Conservation (phyloP, 1,140 invertebrate species). For the Rhagoletis zephyria region DNA sequence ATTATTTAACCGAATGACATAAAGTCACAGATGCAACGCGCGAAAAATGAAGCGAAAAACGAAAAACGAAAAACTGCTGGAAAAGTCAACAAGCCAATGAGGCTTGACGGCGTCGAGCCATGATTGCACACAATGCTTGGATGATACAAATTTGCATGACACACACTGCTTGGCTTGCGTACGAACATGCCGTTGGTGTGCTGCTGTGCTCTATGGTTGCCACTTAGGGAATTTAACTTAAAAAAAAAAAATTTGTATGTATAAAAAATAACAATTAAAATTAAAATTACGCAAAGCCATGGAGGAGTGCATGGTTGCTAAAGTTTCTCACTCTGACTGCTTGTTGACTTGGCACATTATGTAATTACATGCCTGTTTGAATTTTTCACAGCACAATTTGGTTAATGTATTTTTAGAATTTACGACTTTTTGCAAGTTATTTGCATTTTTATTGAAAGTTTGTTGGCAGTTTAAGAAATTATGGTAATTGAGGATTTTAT, state of each 20-base stretch:
- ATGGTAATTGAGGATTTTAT: too few relatives aligned
- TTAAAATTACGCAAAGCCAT: background rate
- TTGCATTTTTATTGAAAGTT: too few relatives aligned
- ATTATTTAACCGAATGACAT: slow-evolving; percentile 37
- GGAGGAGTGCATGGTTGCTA: background rate
- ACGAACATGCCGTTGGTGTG: background rate
- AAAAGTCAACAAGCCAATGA: background rate
- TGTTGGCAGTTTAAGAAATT: too few relatives aligned
- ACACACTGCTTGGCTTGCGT: background rate
- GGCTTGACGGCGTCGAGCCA: background rate
- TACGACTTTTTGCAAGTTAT: too few relatives aligned
- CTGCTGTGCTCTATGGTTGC: background rate
- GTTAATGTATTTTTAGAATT: too few relatives aligned
- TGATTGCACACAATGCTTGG: background rate
- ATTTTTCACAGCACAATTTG: too few relatives aligned
- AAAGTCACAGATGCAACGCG: background rate
- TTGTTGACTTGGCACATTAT: too few relatives aligned
- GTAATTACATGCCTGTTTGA: too few relatives aligned
- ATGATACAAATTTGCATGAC: background rate
- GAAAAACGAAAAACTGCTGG: too few relatives aligned
- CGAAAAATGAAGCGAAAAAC: too few relatives aligned
- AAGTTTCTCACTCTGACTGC: too few relatives aligned
- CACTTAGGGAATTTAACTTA: background rate
- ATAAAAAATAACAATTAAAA: background rate
- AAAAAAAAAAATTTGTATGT: background rate